These are phyloP conservation scores for Gobio gobio DNA, from an alignment of 2,113 vertebrate genomes.

Conservation along the genomic window DNA sequence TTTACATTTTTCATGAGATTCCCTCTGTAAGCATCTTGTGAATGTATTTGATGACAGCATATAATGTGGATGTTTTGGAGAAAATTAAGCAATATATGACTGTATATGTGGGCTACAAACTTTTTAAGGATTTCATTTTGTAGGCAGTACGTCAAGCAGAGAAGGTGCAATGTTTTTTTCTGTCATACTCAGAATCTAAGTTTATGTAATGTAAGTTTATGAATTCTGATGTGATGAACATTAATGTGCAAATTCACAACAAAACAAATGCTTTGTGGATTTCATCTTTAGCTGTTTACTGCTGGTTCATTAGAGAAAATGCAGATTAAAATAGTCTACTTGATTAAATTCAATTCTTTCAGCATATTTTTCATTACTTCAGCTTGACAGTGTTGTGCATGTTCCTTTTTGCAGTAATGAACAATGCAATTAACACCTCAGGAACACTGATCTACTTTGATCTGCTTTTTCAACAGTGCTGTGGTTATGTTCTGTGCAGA, in stretches of 20 bases:
- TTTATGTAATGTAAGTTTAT: background rate
- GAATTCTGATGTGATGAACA: background rate
- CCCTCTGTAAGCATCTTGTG: background rate
- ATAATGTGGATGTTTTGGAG: background rate
- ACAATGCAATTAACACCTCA: conserved; percentile 48
- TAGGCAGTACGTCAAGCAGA: background rate
- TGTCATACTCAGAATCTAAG: background rate
- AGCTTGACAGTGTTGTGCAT: background rate
- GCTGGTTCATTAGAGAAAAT: background rate
- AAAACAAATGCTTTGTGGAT: background rate
- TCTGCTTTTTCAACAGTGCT: conserved; percentile 42
- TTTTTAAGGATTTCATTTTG: background rate
- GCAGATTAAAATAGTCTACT: background rate
- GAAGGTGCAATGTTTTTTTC: background rate
- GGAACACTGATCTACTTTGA: conserved; percentile 43
- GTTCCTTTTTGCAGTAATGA: conserved; percentile 35
- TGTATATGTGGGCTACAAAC: background rate
- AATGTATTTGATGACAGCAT: background rate
- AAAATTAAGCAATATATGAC: background rate
- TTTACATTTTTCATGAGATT: background rate
- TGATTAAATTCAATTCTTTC: background rate
- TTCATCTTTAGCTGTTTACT: background rate
- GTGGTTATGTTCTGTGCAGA: conserved; percentile 38
- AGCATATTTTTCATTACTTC: background rate
- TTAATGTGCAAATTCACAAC: background rate